A percentile compares a stretch with the other conserved stretches of the same genome.
Evolutionary conservation across 2,797 vertebrate species (phyloP).

Genomic region (Pelobates cultripes): DNA sequence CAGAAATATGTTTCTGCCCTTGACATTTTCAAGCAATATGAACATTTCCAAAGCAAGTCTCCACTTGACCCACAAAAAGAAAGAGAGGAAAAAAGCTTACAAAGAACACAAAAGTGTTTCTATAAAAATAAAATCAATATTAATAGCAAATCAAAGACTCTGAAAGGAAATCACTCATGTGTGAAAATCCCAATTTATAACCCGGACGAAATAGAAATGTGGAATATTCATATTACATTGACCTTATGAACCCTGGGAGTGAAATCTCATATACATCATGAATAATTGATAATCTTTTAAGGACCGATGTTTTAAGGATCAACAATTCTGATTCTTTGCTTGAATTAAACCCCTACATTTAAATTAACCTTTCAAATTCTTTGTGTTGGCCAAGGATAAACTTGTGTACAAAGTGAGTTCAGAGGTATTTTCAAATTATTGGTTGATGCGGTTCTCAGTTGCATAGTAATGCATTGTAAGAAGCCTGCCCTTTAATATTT

Average conservation of each 20-base stretch:
- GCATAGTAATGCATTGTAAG: not conserved
- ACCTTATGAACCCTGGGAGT: slow-evolving; percentile 48
- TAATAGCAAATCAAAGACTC: slow-evolving; percentile 53
- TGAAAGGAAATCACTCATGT: slow-evolving; percentile 42
- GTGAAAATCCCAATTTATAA: slow-evolving; percentile 51
- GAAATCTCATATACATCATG: slow-evolving; percentile 42
- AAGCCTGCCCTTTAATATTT: no score
- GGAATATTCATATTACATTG: slow-evolving; percentile 53
- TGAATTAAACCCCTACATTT: slow-evolving; percentile 42
- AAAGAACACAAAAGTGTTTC: slow-evolving; percentile 44
- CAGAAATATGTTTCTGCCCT: slow-evolving; percentile 9
- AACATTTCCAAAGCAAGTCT: not conserved
- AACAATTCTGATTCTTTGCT: slow-evolving; percentile 45
- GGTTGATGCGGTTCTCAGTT: not conserved
- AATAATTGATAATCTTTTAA: slow-evolving; percentile 52
- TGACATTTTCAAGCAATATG: not conserved
- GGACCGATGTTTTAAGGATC: slow-evolving; percentile 50
- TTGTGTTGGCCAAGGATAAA: slow-evolving; percentile 25
- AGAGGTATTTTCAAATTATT: slow-evolving; percentile 15
- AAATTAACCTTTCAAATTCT: slow-evolving; percentile 48
- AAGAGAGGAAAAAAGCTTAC: slow-evolving; percentile 9
- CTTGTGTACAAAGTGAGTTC: slow-evolving; percentile 6
- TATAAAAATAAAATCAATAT: slow-evolving; percentile 55
- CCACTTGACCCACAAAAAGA: not conserved
- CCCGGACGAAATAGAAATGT: slow-evolving; percentile 31